Conservation (phyloP, 1,140 invertebrate genomes). For the Drosophila bipectinata region DNA sequence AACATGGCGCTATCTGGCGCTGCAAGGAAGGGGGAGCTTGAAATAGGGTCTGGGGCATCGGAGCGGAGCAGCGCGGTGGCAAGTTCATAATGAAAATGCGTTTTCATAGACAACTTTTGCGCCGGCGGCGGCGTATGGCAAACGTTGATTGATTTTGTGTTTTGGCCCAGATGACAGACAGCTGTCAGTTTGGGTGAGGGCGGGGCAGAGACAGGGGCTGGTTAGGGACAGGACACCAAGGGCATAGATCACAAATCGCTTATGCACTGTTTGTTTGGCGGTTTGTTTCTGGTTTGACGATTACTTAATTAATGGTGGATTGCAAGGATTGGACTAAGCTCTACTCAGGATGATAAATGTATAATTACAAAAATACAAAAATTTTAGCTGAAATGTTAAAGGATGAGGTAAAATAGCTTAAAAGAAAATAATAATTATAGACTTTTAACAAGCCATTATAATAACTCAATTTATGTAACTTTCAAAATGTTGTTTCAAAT, state of each 20-base stretch:
- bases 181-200: slow-evolving; percentile 34
- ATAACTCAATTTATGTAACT: no score
- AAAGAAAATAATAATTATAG: no score
- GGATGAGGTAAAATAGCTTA: no score
- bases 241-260: slow-evolving; percentile 31
- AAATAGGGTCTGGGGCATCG: not conserved
- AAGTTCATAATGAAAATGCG: slow-evolving; percentile 65
- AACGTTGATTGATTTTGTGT: slow-evolving; percentile 75
- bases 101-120: slow-evolving; percentile 49
- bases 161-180: slow-evolving; percentile 58
- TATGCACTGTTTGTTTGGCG: slow-evolving; percentile 26
- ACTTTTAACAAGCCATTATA: no score
- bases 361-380: no score
- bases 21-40: not conserved
- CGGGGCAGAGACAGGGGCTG: not conserved
- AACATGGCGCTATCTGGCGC: slow-evolving; percentile 34
- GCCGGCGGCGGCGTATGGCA: slow-evolving; percentile 18
- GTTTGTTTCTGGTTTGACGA: slow-evolving; percentile 27
- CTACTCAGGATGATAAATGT: slow-evolving; percentile 14
- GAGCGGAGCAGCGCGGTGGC: slow-evolving; percentile 12
- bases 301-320: slow-evolving; percentile 65
- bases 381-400: no score
- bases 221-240: not conserved
- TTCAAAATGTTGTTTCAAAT: no score
- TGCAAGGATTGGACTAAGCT: not conserved